Evolutionary conservation across 2,888 invertebrate species (phyloP), one percentile per base, ranked within the genome.

Genomic region (Dastarcus helophoroides): DNA sequence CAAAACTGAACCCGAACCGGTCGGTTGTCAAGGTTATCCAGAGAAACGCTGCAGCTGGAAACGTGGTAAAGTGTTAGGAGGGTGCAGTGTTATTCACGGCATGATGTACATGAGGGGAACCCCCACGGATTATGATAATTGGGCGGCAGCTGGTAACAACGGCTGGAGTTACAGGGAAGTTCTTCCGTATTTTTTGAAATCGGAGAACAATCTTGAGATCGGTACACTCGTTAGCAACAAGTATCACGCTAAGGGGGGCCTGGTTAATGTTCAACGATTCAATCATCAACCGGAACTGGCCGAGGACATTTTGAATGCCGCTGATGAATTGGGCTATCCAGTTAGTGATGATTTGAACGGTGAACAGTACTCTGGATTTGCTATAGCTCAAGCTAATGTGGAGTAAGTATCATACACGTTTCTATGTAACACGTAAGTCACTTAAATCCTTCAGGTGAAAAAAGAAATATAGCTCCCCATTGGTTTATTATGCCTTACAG

Each of bases 61-160:
- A 0, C 65, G 80, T 31, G 83, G 76, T 2, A 82, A 79, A 53
- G 76, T 62, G 4, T 53, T 68, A 48, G 85, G 84, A 3, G 85
- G 84, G 0, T 71, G 71, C 42, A 71, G 74, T 25, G 76, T 75
- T 0, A 71, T 79, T 31, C 82, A 86, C 51, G 84, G 84, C 1
- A 86, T 86, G 85, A 82, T 80, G 74, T 85, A 85, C 55, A 76
- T 79, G 57, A 66, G 85, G 11, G 85, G 85, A 0, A 76, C 79
- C 43, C 68, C 76, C 0, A 68, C 65, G 2, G 85, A 85, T 60
- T 85, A 78, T 58, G 76, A 84, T 49, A 67, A 71, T 5, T 85
- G 85, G 85, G 79, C 69, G 3, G 65, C 64, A 8, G 68, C 73
- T 36, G 84, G 84, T 1, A 82, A 81, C 19, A 50, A 59, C 0